Percentiles rank a stretch among this genome's conserved stretches.
These are phyloP conservation scores for Netelia inedita DNA, from an alignment of 2,888 invertebrate genomes.

Conservation along the genomic window DNA sequence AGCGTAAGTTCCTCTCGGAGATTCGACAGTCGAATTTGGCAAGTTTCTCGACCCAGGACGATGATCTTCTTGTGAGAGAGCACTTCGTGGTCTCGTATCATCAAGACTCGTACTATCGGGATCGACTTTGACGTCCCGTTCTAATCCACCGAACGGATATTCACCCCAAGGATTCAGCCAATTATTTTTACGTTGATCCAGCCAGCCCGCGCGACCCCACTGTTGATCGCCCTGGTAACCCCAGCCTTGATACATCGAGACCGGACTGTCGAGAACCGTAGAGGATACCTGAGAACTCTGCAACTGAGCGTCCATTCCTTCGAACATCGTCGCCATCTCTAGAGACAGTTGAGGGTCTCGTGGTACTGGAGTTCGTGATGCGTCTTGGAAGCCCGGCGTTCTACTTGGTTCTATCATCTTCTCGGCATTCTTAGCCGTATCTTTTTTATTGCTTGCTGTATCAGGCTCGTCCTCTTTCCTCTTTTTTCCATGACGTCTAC, in stretches of 20 bases:
- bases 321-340: constrained; percentile 92
- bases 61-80: constrained; percentile 82
- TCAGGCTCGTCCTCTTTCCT: constrained; percentile 90
- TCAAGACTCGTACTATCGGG: constrained; percentile 90
- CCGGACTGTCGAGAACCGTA: constrained; percentile 90
- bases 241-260: constrained; percentile 85
- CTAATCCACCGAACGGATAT: constrained; percentile 81
- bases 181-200: constrained; percentile 83
- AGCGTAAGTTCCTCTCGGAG: constrained; percentile 76
- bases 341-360: constrained; percentile 87
- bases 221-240: constrained; percentile 83
- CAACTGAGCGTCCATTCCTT: constrained; percentile 91
- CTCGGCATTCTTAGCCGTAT: constrained; percentile 80
- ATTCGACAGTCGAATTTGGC: constrained; percentile 79
- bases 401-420: constrained; percentile 77
- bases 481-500: constrained; percentile 91
- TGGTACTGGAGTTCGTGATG: constrained; percentile 74
- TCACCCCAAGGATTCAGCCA: constrained; percentile 84
- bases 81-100: constrained; percentile 81
- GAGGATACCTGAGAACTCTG: constrained; percentile 95
- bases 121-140: constrained; percentile 89
- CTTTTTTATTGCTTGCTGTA: constrained; percentile 85
- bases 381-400: constrained; percentile 75
- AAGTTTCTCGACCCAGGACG: constrained; percentile 81
- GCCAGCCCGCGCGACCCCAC: constrained; percentile 82